Evolutionary conservation across 2,888 invertebrate species (phyloP).

Genomic region (Pandemis corylana): DNA sequence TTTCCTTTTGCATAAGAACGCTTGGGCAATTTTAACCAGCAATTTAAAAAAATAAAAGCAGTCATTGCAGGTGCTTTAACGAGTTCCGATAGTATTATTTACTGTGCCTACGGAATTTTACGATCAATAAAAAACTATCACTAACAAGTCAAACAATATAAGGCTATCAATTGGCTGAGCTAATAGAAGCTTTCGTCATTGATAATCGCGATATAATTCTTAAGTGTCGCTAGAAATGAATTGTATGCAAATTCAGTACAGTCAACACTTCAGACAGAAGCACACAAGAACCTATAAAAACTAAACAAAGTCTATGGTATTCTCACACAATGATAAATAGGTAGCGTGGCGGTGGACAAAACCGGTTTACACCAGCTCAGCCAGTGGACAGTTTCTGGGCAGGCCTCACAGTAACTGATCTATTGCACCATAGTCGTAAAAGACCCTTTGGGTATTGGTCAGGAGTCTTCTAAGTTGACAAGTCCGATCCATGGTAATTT

Average conservation of each 20-base stretch:
- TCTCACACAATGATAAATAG: too few species aligned
- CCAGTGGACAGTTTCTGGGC: too few species aligned
- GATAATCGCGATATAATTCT: constrained; percentile 50
- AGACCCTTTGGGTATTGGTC: too few species aligned
- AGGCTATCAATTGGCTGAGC: constrained; percentile 9
- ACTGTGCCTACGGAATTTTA: neutral
- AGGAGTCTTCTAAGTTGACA: too few species aligned
- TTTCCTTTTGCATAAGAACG: too few species aligned
- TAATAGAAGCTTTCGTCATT: constrained; percentile 27
- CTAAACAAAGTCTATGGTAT: neutral
- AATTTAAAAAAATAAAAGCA: too few species aligned
- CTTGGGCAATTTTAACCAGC: too few species aligned
- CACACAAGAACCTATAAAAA: neutral
- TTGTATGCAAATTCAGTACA: constrained; percentile 71
- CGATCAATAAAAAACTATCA: neutral
- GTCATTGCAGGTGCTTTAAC: neutral
- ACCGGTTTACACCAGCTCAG: too few species aligned
- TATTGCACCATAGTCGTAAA: too few species aligned
- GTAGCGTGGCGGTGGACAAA: neutral
- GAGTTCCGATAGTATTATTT: neutral
- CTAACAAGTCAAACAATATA: neutral
- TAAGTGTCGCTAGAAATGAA: constrained; percentile 62
- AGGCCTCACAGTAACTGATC: too few species aligned
- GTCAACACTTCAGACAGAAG: neutral
- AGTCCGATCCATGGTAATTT: constrained; percentile 51